Base-by-base conservation (phyloP, 2,797 vertebrate genomes). In the Tragopan temminckii region DNA sequence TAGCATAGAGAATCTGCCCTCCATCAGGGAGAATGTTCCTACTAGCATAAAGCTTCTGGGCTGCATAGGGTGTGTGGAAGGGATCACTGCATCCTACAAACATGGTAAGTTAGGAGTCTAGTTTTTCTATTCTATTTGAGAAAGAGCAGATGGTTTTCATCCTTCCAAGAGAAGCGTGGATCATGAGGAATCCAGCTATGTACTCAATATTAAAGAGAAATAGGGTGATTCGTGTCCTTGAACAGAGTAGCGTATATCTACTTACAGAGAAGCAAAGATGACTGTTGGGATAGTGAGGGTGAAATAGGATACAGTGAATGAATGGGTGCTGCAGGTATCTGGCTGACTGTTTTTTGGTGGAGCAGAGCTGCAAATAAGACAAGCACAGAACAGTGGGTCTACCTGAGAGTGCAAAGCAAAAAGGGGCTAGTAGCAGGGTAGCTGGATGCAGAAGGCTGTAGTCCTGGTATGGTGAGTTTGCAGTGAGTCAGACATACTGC, bases 401-500 rank as follows among this genome's bases (percentile, higher is more conserved):
- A 38, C 24, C 36, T 77, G 5, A 2, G 3, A 20, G 42, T 53
- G 40, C 11, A 55, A 55, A 69, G 10, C 13, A 8, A 31, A 69
- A 59, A 72, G 55, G 31, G 45, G 11, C 9, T 20, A 36, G 35
- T 55, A 83, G 66, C 2, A 46, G 21, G 33, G 35, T 4, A 50
- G 24, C 46, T 66, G 25, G 31, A 18, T 46, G 36, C 3, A 9
- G 50, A n/a, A 58, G 31, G 45, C 79, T 77, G 24, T 9, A 8
- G n/a, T 52, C 31, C 50, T 48, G 20, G 21, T 17, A 11, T 4
- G 31, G 55, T 31, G 48, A 40, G 27, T 68, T 76, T 63, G 29
- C 33, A 68, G 35, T 0, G 1, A n/a, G 21, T 55, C 20, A 64
- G 59, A 8, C 4, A 1, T 33, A 15, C 13, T 72, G 18, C 63